A percentile compares a stretch with the other conserved stretches of the same genome.
Evolutionary conservation across 1,140 invertebrate species (phyloP).

Genomic region (Macrostomum lignano): DNA sequence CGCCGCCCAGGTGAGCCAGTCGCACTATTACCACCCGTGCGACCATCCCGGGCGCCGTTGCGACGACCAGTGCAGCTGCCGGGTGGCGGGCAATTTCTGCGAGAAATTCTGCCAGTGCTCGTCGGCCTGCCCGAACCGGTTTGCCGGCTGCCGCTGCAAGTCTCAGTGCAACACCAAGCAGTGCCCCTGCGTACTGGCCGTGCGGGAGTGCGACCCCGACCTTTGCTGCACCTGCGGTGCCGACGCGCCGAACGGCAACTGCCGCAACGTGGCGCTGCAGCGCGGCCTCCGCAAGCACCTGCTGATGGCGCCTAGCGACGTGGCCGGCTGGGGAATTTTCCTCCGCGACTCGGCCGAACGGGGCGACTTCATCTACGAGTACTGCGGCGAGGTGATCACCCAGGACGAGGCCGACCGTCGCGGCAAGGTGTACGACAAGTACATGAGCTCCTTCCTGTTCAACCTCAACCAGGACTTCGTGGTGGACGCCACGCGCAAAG

Average conservation of each 20-base stretch:
- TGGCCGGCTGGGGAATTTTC: slow-evolving; percentile 96
- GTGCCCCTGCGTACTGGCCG: slow-evolving; percentile 86
- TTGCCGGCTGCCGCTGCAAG: slow-evolving; percentile 87
- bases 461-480: slow-evolving; percentile 91
- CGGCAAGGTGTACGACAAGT: slow-evolving; percentile 96
- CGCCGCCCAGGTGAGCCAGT: background rate
- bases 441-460: slow-evolving; percentile 95
- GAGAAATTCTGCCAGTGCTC: slow-evolving; percentile 92
- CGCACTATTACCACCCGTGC: slow-evolving; percentile 35
- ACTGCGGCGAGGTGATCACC: slow-evolving; percentile 61
- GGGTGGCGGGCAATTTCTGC: slow-evolving; percentile 73
- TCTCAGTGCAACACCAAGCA: slow-evolving; percentile 94
- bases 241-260: slow-evolving; percentile 43
- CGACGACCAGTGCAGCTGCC: slow-evolving; percentile 61
- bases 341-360: slow-evolving; percentile 64
- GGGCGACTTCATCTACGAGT: slow-evolving; percentile 96
- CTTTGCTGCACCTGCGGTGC: slow-evolving; percentile 84
- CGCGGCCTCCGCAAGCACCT: slow-evolving; percentile 53
- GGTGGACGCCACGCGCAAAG: slow-evolving; percentile 88
- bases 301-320: slow-evolving; percentile 76
- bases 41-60: slow-evolving; percentile 65
- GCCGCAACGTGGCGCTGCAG: slow-evolving; percentile 84
- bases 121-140: slow-evolving; percentile 46
- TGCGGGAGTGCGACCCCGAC: slow-evolving; percentile 91
- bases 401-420: slow-evolving; percentile 92